Conservation (phyloP, 2,888 invertebrate genomes). For the Archips crataeganus region DNA sequence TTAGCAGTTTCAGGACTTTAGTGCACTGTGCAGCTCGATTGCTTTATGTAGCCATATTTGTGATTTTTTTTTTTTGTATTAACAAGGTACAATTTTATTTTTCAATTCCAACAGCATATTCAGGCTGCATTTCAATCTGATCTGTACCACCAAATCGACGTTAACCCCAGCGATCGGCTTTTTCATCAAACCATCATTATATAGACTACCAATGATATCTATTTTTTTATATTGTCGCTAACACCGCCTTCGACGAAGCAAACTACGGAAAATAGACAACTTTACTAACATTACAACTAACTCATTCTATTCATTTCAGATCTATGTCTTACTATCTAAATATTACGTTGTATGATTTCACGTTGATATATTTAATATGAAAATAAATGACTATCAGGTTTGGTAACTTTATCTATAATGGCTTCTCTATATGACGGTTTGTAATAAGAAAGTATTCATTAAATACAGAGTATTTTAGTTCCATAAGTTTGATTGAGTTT, state of each 20-base stretch:
- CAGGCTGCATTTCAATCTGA: neutral
- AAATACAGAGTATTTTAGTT: no score
- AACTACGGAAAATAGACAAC: slow-evolving; percentile 80
- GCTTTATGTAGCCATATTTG: no score
- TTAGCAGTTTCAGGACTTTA: no score
- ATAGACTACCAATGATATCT: slow-evolving; percentile 58
- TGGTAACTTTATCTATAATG: slow-evolving; percentile 58
- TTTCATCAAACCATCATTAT: slow-evolving; percentile 43
- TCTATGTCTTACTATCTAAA: slow-evolving; percentile 58
- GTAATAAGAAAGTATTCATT: neutral
- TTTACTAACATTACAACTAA: slow-evolving; percentile 60
- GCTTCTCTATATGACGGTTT: slow-evolving; percentile 43
- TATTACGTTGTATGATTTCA: slow-evolving; percentile 44
- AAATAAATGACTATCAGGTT: slow-evolving; percentile 72
- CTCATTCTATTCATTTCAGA: slow-evolving; percentile 65
- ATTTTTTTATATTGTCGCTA: slow-evolving; percentile 55
- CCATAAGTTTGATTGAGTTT: no score
- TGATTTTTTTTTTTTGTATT: no score
- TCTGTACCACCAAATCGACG: neutral
- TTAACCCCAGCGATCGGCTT: neutral
- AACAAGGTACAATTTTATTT: no score
- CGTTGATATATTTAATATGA: slow-evolving; percentile 63
- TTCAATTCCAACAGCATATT: no score
- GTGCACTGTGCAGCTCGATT: no score
- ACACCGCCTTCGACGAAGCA: slow-evolving; percentile 67